phyloP scores from a whole-genome alignment of 1,140 invertebrate genomes.

The Wiebesia pumilae region DNA sequence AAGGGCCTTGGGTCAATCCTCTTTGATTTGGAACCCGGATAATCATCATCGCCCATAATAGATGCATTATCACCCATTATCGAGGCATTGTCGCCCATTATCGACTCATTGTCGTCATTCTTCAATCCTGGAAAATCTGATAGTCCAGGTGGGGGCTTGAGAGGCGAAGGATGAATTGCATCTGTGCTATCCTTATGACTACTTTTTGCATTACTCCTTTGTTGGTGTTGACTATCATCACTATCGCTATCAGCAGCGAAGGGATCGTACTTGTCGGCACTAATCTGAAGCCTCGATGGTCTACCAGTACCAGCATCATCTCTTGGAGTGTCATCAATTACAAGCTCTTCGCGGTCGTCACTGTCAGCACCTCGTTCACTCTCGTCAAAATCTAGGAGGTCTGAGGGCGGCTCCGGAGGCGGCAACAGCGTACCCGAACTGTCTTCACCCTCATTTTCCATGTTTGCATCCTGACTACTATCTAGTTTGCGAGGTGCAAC shows the following conservation, averaged over 20 bases:
- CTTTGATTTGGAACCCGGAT: not conserved
- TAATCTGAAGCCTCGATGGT: slow-evolving; percentile 58
- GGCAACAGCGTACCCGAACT: slow-evolving; percentile 62
- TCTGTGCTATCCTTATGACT: slow-evolving; percentile 40
- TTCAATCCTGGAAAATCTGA: slow-evolving; percentile 37
- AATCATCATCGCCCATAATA: slow-evolving; percentile 8
- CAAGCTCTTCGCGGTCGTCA: slow-evolving; percentile 79
- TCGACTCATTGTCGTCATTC: slow-evolving; percentile 41
- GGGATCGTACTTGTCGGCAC: slow-evolving; percentile 81
- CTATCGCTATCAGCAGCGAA: slow-evolving; percentile 74
- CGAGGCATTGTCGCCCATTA: slow-evolving; percentile 35
- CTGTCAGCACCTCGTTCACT: slow-evolving; percentile 75
- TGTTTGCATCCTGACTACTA: slow-evolving; percentile 53
- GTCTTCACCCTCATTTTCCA: slow-evolving; percentile 55
- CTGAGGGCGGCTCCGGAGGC: slow-evolving; percentile 77
- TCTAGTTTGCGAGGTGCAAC: slow-evolving; percentile 57
- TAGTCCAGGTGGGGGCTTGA: slow-evolving; percentile 53
- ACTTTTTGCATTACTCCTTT: not conserved
- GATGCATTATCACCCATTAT: slow-evolving; percentile 19
- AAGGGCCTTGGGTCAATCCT: slow-evolving; percentile 63
- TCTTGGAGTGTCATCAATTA: slow-evolving; percentile 79
- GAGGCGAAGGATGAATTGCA: slow-evolving; percentile 44
- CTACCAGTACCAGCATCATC: slow-evolving; percentile 60
- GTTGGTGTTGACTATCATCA: slow-evolving; percentile 53
- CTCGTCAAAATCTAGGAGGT: slow-evolving; percentile 71